Evolutionary conservation across 1,140 invertebrate genomes (phyloP).

Genomic region (Panulirus ornatus): DNA sequence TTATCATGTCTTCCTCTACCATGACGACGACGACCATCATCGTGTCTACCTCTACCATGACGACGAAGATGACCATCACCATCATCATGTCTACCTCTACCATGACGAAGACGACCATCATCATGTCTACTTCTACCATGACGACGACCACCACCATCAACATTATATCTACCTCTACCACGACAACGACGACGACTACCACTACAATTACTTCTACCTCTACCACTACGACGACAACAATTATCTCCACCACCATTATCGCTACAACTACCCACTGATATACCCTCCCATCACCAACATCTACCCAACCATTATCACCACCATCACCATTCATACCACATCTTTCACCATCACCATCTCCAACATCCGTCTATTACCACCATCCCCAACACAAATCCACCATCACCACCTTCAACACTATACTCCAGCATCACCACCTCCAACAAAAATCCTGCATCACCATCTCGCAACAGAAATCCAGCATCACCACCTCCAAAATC

Average conservation of each 20-base stretch:
- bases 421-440: too few species aligned
- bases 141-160: background rate
- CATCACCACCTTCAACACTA: too few species aligned
- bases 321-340: too few species aligned
- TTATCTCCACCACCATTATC: background rate
- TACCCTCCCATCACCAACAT: too few species aligned
- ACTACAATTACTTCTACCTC: slow-evolving; percentile 1
- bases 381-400: too few species aligned
- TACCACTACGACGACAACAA: slow-evolving; percentile 1
- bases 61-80: background rate
- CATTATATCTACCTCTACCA: background rate
- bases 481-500: too few species aligned
- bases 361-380: too few species aligned
- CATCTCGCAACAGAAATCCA: too few species aligned
- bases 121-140: background rate
- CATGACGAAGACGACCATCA: background rate
- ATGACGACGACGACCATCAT: background rate
- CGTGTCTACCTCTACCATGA: background rate
- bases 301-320: too few species aligned
- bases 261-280: background rate
- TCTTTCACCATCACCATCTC: too few species aligned
- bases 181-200: background rate
- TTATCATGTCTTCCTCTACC: background rate
- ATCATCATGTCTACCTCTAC: background rate
- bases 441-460: too few species aligned